Percentiles rank a stretch among this genome's conserved stretches.
These are phyloP conservation scores for Scartelaos histophorus DNA, from an alignment of 2,113 vertebrate species.

Conservation along the genomic window DNA sequence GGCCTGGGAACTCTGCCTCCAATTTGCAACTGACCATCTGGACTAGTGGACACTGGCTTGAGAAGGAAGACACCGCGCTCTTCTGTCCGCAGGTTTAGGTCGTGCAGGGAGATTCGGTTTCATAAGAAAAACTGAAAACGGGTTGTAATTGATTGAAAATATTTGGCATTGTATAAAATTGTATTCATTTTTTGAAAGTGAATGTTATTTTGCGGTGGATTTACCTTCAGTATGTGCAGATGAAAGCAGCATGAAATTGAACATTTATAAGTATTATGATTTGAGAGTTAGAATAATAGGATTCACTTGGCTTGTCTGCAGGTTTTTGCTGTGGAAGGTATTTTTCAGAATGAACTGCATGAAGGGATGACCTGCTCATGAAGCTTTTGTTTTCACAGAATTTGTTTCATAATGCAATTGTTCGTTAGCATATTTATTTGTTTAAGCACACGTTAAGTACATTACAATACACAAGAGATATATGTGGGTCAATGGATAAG, in stretches of 20 bases:
- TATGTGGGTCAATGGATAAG: no score
- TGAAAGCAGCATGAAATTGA: slow-evolving; percentile 48
- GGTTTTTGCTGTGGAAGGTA: slow-evolving; percentile 20
- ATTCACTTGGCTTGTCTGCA: slow-evolving; percentile 10
- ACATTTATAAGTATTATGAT: not conserved
- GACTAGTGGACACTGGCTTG: slow-evolving; percentile 40
- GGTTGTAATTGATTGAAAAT: slow-evolving; percentile 22
- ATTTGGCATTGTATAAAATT: slow-evolving; percentile 19
- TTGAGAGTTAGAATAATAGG: slow-evolving; percentile 18
- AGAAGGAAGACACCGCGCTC: slow-evolving; percentile 16
- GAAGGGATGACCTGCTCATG: no score
- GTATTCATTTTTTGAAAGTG: slow-evolving; percentile 14
- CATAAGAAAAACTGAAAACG: not conserved
- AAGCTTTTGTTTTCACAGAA: no score
- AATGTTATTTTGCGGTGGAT: slow-evolving; percentile 21
- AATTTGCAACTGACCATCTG: slow-evolving; percentile 69
- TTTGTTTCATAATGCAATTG: no score
- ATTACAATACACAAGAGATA: no score
- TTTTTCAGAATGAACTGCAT: slow-evolving; percentile 9
- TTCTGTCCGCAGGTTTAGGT: slow-evolving; percentile 19
- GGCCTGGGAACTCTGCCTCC: slow-evolving; percentile 54
- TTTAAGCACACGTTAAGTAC: no score
- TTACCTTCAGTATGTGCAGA: slow-evolving; percentile 23
- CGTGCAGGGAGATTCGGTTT: not conserved
- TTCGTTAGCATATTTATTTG: no score